Evolutionary conservation across 2,888 invertebrate species (phyloP).

Genomic region (Leptinotarsa peninsularis): DNA sequence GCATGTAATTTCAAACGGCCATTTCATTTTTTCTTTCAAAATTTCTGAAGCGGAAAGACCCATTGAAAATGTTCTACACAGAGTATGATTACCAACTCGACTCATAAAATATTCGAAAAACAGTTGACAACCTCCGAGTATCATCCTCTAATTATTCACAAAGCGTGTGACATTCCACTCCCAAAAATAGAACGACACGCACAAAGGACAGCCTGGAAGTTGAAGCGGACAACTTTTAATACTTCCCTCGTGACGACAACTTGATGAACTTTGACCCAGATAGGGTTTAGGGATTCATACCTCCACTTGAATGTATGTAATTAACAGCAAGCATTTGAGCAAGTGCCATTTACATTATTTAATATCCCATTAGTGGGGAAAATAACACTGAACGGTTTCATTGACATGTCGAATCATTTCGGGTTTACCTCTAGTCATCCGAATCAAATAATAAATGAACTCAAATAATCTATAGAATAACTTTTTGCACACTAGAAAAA

Average conservation of each 20-base stretch:
- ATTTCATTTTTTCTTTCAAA: not conserved
- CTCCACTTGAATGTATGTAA: not conserved
- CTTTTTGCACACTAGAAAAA: no score
- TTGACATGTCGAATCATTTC: no score
- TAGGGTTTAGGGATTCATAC: constrained; percentile 12
- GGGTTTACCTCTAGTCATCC: no score
- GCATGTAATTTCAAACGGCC: not conserved
- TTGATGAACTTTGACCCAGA: constrained; percentile 17
- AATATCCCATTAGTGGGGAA: not conserved
- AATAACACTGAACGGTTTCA: not conserved
- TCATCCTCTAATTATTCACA: constrained; percentile 29
- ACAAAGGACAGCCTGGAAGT: constrained; percentile 19
- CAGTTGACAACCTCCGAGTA: constrained; percentile 26
- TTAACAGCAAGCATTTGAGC: not conserved
- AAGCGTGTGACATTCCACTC: constrained; percentile 21
- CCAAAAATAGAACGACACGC: constrained; percentile 25
- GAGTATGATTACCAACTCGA: constrained; percentile 24
- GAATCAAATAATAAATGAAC: no score
- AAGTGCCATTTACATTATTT: not conserved
- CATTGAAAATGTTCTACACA: constrained; percentile 14
- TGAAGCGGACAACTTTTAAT: constrained; percentile 22
- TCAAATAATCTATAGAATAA: no score
- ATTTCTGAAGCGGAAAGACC: not conserved
- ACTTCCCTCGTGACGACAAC: constrained; percentile 13
- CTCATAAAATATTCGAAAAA: constrained; percentile 28